These are phyloP conservation scores for Graptemys geographica DNA, from an alignment of 2,797 vertebrate species.

Conservation along the genomic window DNA sequence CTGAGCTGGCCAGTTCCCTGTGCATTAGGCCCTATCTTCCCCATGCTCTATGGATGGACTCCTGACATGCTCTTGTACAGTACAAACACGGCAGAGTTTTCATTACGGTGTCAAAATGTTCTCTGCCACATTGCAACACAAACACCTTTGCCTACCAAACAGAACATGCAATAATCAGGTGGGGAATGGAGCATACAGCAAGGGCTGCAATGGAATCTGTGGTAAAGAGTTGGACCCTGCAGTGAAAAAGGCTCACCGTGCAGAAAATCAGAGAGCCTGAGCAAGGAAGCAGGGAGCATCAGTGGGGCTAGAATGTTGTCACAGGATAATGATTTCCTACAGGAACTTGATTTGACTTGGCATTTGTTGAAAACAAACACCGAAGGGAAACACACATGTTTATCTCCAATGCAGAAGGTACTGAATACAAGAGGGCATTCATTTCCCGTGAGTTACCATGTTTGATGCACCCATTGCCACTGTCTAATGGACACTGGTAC, in stretches of 20 bases:
- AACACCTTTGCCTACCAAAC: neutral
- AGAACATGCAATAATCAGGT: neutral
- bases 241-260: neutral
- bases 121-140: neutral
- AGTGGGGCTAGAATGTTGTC: fast-evolving
- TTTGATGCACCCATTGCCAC: neutral
- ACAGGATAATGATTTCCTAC: neutral
- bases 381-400: neutral
- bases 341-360: neutral
- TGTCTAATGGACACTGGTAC: neutral
- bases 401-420: neutral
- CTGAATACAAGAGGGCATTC: neutral
- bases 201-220: neutral
- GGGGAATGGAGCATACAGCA: neutral
- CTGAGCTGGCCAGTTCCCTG: no score
- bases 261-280: neutral
- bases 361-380: neutral
- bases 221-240: neutral
- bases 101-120: no score
- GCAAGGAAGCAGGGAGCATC: neutral
- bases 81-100: no score
- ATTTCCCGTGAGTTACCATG: neutral
- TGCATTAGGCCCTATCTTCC: no score
- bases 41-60: no score
- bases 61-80: no score